Base-by-base conservation (phyloP, 2,888 invertebrate species). In the Aphidius colemani region DNA sequence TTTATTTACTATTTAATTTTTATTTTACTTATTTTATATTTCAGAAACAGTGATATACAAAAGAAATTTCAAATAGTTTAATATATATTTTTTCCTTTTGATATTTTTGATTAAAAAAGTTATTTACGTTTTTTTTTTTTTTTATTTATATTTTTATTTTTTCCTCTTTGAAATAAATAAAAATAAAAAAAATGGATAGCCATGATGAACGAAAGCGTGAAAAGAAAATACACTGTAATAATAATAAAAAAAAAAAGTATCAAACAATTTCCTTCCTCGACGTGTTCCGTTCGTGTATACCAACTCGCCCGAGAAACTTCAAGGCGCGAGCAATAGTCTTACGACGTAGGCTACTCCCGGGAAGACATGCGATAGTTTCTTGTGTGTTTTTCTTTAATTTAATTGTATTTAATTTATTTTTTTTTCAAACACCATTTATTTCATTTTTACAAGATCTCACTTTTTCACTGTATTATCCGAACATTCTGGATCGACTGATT, bases 321-420 rank as follows among this genome's bases (percentile, higher is more conserved):
- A 67, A 70, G 65, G 63, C 64, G 67, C 66, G 70, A 70, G 53
- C 67, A 70, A 70, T 66, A 72, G 69, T 72, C 72, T 70, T 66
- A 68, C 66, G 67, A 67, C 67, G 67, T 69, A 72, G 70, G 70
- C 69, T 72, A 73, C 71, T 73, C 72, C 69, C 71, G 72, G 75
- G 75, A 75, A 75, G 75, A 75, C 75, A 73, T 74, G 71, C 74
- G 75, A 75, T 74, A 73, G 70, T 72, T 75, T 72, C 68, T 70
- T 71, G 69, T 72, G 66, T 66, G 63, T 61, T 63, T 65, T 64
- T 59, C 63, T 65, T 63, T 61, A 61, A 55, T 66, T 66, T 61
- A 63, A 64, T 58, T 56, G 61, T 66, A 55, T 48, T 53, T 40
- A 48, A 55, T 65, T 64, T 51, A 46, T 56, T 50, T 41, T 64